Evolutionary conservation across 2,797 vertebrate genomes (phyloP), one percentile per base, ranked within the genome.

Genomic region (Orestias chungarensis): DNA sequence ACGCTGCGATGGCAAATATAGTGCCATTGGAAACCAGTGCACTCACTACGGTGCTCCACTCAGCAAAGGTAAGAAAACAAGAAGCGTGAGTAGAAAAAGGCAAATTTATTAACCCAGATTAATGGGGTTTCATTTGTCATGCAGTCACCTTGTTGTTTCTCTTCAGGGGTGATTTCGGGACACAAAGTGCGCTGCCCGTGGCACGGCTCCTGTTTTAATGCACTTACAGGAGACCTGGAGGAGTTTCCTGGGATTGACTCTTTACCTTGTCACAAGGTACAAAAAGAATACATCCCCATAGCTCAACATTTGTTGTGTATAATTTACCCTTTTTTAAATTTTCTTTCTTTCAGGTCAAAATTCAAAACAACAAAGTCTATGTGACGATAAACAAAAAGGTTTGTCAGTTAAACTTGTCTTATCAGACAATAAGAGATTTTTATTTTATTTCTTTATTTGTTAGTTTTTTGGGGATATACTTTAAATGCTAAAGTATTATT

Each of bases 191-290:
- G 96, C 54, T 97, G 96, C 64, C 95, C 96, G 0, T 96, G 95
- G 95, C 96, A 97, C 0, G 95, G 96, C 0, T 92, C 96, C 65
- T 97, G 96, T 80, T 97, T 96, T 42, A 94, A 95, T 74, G 75
- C 93, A 76, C 88, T 86, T 9, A 96, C 94, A 0, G 96, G 96
- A 6, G 96, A 97, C 80, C 91, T 97, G 0, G 96, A 97, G 89
- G 96, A 97, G 47, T 96, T 86, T 66, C 96, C 96, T 0, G 88
- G 94, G 3, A 92, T 96, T 66, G 95, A 97, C 79, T 91, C 94
- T 29, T 79, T 97, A 67, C 90, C 94, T 15, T 90, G 93, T 75
- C 95, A 95, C 76, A 93, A 95, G 95, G 96, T 96, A 83, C 15
- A 62, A 73, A 71, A 75, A 6, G 47, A 17, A 70, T 33, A 67